Evolutionary conservation across 2,797 vertebrate genomes (phyloP), one percentile per base, ranked within the genome.

Genomic region (Channa striata): DNA sequence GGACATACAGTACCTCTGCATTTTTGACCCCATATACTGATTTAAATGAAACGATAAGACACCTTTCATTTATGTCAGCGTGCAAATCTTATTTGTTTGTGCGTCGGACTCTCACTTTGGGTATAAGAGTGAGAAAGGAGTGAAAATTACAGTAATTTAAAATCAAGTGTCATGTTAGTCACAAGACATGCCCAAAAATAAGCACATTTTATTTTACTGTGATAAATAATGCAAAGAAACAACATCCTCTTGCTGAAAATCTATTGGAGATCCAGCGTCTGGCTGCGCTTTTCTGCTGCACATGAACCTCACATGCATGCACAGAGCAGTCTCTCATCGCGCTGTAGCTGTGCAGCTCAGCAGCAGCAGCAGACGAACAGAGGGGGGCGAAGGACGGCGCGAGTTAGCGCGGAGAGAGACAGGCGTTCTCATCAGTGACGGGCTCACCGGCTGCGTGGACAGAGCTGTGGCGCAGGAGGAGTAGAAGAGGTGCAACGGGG

Each of bases 401-500:
- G 81, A 84, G 87, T 81, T 67, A 78, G 71, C 76, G 46, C 51
- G 48, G 76, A 78, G 81, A 71, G 81, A 87, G 67, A 86, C 69
- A 66, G 71, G 73, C 74, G 57, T 77, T 87, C 86, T 89, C 80
- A 80, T 87, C 87, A 75, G 82, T 74, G 82, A 82, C 64, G 43
- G 81, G 72, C 87, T 91, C 83, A 67, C 80, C 34, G 77, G 78
- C 82, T 87, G 85, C 56, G 48, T 75, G 89, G 83, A 89, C 85
- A 33, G 84, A 87, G 78, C 87, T 76, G 82, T 80, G 86, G 88
- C 66, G 86, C 90, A 82, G 84, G 82, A 81, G 80, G 87, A 87
- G 59, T 63, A 76, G 74, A 52, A 74, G 84, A 74, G 81, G 78
- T 80, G 79, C 80, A 63, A 59, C 54, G 74, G 72, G 76, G n/a